Conservation (phyloP, 2,113 vertebrate species). For the Lagopus leucura region DNA sequence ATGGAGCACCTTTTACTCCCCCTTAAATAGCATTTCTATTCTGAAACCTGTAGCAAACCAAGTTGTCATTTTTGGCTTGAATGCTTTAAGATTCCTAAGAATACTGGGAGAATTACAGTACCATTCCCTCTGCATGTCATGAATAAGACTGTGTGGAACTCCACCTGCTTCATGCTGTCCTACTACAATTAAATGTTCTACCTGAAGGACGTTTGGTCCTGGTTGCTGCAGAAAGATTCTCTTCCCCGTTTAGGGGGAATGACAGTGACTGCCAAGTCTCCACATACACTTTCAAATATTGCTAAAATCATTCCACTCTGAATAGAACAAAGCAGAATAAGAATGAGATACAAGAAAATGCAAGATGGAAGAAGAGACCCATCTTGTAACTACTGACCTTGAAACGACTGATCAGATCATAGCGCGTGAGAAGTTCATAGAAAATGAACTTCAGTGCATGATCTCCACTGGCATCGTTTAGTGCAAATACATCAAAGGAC, state of each 20-base stretch:
- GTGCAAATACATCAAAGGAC: constrained; percentile 96
- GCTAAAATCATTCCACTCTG: neutral
- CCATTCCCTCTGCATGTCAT: neutral
- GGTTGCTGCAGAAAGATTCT: neutral
- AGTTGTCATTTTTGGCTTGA: neutral
- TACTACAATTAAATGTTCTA: neutral
- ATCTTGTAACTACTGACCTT: constrained; percentile 84
- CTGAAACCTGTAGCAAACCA: neutral
- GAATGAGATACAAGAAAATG: neutral
- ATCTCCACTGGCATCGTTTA: constrained; percentile 94
- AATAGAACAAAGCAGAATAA: neutral
- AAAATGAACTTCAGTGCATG: constrained; percentile 98
- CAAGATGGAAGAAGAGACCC: neutral
- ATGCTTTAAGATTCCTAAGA: neutral
- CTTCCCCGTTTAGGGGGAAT: neutral
- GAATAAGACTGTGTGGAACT: neutral
- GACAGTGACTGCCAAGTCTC: neutral
- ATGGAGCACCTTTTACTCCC: no score
- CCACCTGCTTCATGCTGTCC: neutral
- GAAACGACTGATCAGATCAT: constrained; percentile 95
- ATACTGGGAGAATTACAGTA: neutral
- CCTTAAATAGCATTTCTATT: neutral
- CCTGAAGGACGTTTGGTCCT: neutral
- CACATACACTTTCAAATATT: neutral
- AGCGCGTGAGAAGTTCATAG: constrained; percentile 97